Evolutionary conservation across 2,888 invertebrate species (phyloP), one percentile per base, ranked within the genome.

Genomic region (Eupithecia exiguata): DNA sequence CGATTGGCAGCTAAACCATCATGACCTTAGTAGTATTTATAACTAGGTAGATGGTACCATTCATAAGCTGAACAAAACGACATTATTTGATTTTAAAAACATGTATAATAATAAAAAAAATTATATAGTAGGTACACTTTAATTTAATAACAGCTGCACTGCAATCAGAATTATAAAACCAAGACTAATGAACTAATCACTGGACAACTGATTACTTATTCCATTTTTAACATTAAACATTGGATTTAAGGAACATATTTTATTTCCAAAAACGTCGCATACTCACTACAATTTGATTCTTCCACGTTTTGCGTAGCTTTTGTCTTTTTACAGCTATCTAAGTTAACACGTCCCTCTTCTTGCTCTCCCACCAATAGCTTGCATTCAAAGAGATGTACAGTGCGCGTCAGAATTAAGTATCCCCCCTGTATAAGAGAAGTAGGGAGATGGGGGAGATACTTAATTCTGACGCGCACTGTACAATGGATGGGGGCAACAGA

Each of bases 201-300:
- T 21, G 53, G 49, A 53, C 21, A 21, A 53, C 12, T 53, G 53
- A 25, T 53, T 0, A 53, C 58, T 58, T 58, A 58, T 58, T 25
- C 21, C 21, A 25, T 58, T 58, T 58, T 58, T 58, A n/a, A 58
- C 25, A 58, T 58, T 58, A 25, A 14, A 58, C 58, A 58, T 58
- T 58, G 1, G 25, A 58, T 58, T 58, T 58, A 5, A 25, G 25
- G n/a, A 1, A 25, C 21, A 58, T 53, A 14, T 58, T 58, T 25
- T 58, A 14, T 25, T 25, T 25, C 53, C 25, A 58, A 58, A 21
- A 58, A 58, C 58, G 14, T 58, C 25, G 58, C 58, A 25, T 58
- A 25, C 21, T 58, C 14, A 58, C 21, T 58, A 25, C 58, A 58
- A 25, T 58, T 58, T 58, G 12, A 25, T 25, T 58, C 21, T 21